Evolutionary conservation across 2,888 invertebrate genomes (phyloP).

Genomic region (Dasysyrphus tricinctus): DNA sequence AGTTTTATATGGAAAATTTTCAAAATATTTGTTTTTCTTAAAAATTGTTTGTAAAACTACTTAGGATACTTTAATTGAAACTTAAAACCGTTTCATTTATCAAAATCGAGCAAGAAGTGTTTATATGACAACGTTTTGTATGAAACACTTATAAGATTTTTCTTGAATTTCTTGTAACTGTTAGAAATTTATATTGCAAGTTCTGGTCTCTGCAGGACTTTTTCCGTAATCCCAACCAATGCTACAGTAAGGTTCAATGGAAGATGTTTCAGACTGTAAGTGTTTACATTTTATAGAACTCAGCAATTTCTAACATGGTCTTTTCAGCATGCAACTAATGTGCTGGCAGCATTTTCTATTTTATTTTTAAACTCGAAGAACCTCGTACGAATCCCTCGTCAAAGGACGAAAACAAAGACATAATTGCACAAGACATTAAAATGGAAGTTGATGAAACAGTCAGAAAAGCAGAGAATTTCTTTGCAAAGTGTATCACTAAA

Average conservation of each 20-base stretch:
- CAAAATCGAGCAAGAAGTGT: too few species aligned
- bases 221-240: conserved; percentile 96
- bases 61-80: too few species aligned
- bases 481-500: conserved; percentile 98
- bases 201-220: conserved; percentile 99
- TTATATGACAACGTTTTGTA: too few species aligned
- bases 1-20: too few species aligned
- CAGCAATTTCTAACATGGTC: conserved; percentile 23
- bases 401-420: conserved; percentile 82
- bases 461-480: conserved; percentile 88
- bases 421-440: conserved; percentile 80
- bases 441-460: conserved; percentile 79
- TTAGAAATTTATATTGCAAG: conserved; percentile 96
- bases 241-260: conserved; percentile 96
- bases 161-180: too few species aligned
- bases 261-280: conserved; percentile 94
- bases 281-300: conserved; percentile 71
- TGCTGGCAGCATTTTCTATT: conserved; percentile 95
- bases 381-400: conserved; percentile 82
- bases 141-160: too few species aligned
- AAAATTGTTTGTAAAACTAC: too few species aligned
- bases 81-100: too few species aligned
- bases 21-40: too few species aligned
- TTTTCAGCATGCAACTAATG: conserved; percentile 93
- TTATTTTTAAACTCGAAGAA: conserved; percentile 94